A percentile compares a stretch with the other conserved stretches of the same genome.
Evolutionary conservation across 2,113 vertebrate genomes (phyloP).

Genomic region (Pongo abelii): DNA sequence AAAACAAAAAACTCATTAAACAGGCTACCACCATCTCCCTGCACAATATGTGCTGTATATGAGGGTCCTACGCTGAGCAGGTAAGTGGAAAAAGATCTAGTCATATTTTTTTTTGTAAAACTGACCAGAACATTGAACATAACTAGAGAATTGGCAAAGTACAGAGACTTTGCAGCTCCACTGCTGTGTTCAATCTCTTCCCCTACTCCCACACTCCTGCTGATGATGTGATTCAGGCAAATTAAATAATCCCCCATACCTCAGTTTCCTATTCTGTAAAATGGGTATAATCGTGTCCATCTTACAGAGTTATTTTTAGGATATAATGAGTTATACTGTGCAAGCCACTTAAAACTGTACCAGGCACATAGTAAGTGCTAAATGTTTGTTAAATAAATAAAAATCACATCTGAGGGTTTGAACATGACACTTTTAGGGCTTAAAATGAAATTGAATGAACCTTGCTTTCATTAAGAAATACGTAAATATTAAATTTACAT

Average conservation of each 20-base stretch:
- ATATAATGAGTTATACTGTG: background rate
- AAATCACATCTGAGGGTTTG: background rate
- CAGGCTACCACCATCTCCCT: fast-evolving
- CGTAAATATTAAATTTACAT: background rate
- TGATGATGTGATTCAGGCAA: background rate
- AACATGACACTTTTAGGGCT: background rate
- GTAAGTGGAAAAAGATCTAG: background rate
- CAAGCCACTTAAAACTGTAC: background rate
- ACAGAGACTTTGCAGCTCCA: fast-evolving
- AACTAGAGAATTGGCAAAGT: background rate
- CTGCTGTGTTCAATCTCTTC: fast-evolving
- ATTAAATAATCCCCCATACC: background rate
- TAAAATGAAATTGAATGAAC: background rate
- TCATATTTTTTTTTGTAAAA: background rate
- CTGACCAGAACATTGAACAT: background rate
- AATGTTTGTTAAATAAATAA: background rate
- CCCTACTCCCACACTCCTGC: fast-evolving
- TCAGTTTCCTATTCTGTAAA: background rate
- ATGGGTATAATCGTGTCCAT: background rate
- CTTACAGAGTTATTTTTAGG: background rate
- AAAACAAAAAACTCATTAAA: background rate
- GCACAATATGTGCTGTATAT: background rate
- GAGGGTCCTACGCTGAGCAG: background rate
- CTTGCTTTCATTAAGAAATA: background rate
- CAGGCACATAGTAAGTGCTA: background rate